Conservation (phyloP, 2,888 invertebrate species). For the Brenthis ino region DNA sequence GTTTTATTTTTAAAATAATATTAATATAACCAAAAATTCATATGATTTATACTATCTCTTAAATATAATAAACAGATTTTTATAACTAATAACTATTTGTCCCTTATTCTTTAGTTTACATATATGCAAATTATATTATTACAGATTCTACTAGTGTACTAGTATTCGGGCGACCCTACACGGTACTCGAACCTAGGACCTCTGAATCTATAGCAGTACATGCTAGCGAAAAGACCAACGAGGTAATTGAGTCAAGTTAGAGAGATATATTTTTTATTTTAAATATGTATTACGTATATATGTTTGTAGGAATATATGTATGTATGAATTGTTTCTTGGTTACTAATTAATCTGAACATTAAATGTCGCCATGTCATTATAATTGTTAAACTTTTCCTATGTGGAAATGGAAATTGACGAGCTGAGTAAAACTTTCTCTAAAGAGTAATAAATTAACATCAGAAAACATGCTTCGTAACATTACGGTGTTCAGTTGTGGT, state of each 20-base stretch:
- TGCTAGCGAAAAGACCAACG: too few species aligned
- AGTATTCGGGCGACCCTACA: too few species aligned
- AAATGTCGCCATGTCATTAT: constrained; percentile 6
- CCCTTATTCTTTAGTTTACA: too few species aligned
- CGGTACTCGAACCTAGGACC: too few species aligned
- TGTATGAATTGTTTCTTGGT: background rate
- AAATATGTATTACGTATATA: too few species aligned
- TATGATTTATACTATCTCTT: background rate
- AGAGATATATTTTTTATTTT: too few species aligned
- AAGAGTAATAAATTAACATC: constrained; percentile 22
- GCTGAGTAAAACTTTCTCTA: constrained; percentile 11
- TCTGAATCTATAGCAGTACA: too few species aligned
- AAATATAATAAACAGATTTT: background rate
- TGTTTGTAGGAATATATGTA: background rate
- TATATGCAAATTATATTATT: too few species aligned
- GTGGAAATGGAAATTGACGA: constrained; percentile 22
- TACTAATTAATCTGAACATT: constrained; percentile 14
- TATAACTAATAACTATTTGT: too few species aligned
- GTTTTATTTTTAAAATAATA: background rate
- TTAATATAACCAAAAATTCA: background rate
- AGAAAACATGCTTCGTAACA: constrained; percentile 11
- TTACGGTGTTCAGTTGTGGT: background rate
- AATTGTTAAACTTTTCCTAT: constrained; percentile 20
- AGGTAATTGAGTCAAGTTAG: too few species aligned
- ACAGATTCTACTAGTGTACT: too few species aligned